These are phyloP conservation scores for Proctacanthus coquilletti DNA, from an alignment of 1,140 invertebrate genomes.

Conservation along the genomic window DNA sequence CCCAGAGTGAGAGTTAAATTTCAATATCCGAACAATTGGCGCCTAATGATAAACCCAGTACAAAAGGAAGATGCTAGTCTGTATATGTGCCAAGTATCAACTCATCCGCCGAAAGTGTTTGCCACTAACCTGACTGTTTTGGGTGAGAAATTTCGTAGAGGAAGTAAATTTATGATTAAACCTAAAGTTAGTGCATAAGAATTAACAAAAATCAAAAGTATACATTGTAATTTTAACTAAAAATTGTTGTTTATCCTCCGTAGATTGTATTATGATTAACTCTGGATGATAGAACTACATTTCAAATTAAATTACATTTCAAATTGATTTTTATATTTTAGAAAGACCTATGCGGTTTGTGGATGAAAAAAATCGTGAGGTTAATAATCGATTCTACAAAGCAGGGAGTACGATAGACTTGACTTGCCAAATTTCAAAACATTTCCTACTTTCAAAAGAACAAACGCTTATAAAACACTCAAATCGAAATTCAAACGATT, in stretches of 20 bases:
- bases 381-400: slow-evolving; percentile 55
- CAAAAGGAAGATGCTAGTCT: slow-evolving; percentile 55
- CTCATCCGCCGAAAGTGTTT: slow-evolving; percentile 58
- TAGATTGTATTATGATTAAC: too few species aligned
- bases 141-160: slow-evolving; percentile 29
- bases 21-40: slow-evolving; percentile 74
- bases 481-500: slow-evolving; percentile 2
- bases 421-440: slow-evolving; percentile 38
- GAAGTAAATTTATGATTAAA: too few species aligned
- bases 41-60: slow-evolving; percentile 57
- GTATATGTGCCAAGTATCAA: slow-evolving; percentile 76
- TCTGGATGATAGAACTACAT: too few species aligned
- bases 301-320: too few species aligned
- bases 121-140: slow-evolving; percentile 44
- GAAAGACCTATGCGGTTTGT: slow-evolving; percentile 49
- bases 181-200: too few species aligned
- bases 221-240: too few species aligned
- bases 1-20: slow-evolving; percentile 52
- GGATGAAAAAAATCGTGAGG: slow-evolving; percentile 46
- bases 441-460: slow-evolving; percentile 23
- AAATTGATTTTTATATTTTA: slow-evolving; percentile 19
- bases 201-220: too few species aligned
- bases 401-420: slow-evolving; percentile 54
- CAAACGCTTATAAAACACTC: slow-evolving; percentile 4
- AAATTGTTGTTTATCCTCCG: too few species aligned